Evolutionary conservation across 2,113 vertebrate species (phyloP).

Genomic region (Eclectus roratus): DNA sequence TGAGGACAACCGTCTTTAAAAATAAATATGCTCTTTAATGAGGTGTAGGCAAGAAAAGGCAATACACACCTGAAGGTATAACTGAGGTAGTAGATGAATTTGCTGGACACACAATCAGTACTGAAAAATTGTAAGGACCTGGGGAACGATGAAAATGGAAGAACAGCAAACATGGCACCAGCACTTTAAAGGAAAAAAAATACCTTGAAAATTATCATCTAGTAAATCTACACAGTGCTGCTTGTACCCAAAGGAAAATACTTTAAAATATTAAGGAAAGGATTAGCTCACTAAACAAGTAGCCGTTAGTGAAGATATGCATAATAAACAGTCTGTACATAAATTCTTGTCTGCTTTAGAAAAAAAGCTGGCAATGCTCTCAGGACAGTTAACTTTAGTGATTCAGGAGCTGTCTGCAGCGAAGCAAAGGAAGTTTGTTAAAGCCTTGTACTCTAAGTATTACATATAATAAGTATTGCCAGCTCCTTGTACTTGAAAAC

Average conservation of each 20-base stretch:
- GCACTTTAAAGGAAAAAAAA: neutral
- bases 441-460: neutral
- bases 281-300: neutral
- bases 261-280: neutral
- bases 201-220: neutral
- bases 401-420: neutral
- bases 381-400: neutral
- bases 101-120: neutral
- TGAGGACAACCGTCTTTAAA: constrained; percentile 10
- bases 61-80: neutral
- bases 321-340: neutral
- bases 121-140: neutral
- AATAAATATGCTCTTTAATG: neutral
- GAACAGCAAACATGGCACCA: neutral
- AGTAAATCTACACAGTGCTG: neutral
- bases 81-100: neutral
- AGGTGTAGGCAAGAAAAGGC: neutral
- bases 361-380: neutral
- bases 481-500: neutral
- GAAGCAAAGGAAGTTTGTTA: neutral
- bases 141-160: neutral
- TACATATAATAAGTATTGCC: neutral
- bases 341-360: neutral
- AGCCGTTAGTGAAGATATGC: neutral
- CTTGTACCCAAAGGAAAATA: neutral